Evolutionary conservation across 2,797 vertebrate genomes (phyloP), one percentile per base, ranked within the genome.

Genomic region (Odontamblyopus rebecca): DNA sequence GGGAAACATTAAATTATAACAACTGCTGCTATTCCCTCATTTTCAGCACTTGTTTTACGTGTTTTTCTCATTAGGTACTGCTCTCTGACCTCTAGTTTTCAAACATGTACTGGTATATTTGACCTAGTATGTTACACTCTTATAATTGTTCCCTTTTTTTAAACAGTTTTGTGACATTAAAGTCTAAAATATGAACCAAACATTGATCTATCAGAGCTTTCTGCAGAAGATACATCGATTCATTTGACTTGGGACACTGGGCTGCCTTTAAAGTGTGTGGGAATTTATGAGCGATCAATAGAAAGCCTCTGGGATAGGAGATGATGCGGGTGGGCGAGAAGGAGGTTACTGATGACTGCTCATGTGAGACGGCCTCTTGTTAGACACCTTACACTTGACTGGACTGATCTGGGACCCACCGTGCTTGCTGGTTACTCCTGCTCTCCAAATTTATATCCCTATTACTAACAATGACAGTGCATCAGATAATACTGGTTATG

Each of bases 361-460:
- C 73, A 86, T 81, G 73, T 81, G 81, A 82, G 71, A 69, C 9
- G 27, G 76, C 71, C 6, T 62, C 70, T 80, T 71, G 68, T 80
- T 79, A 74, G 80, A 74, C 74, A 73, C 80, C 78, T 74, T 63
- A 35, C 71, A 79, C 80, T 81, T 74, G 51, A 84, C 63, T 78
- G 82, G 50, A 18, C 77, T 83, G 76, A 86, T 79, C 54, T 32
- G 54, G 73, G 75, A 82, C 65, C 79, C 77, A 71, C 61, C 18
- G 30, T n/a, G 74, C 71, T 51, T 13, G 61, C 41, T 16, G n/a
- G 66, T 77, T 71, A 67, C 66, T 51, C 8, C 48, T 35, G 65
- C 29, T 72, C 63, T 68, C 50, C 53, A 35, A 26, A 51, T 67
- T n/a, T 53, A 11, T 53, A 7, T 26, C 53, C 23, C 23, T 23